phyloP scores from a whole-genome alignment of 1,140 invertebrate species.

The Copidosoma floridanum region DNA sequence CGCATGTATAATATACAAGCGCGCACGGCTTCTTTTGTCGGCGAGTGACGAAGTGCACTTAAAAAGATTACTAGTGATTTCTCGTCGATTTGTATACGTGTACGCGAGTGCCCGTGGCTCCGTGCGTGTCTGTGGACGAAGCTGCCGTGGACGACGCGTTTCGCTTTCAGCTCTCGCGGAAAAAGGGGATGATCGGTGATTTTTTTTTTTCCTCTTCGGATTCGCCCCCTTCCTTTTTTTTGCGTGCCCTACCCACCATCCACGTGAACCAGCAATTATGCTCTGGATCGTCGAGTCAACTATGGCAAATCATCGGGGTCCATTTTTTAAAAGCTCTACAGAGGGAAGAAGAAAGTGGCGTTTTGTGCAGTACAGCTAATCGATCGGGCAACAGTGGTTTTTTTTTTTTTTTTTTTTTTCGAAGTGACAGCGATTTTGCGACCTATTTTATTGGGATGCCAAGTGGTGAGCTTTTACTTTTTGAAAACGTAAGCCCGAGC shows the following conservation, averaged over 20 bases:
- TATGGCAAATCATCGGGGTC: not conserved
- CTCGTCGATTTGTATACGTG: constrained; percentile 22
- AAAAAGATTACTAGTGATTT: constrained; percentile 40
- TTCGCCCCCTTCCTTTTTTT: too few relatives aligned
- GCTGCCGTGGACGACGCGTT: too few relatives aligned
- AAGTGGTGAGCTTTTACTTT: too few relatives aligned
- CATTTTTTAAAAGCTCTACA: not conserved
- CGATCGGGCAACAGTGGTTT: not conserved
- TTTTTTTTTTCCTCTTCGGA: too few relatives aligned
- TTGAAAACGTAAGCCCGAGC: too few relatives aligned
- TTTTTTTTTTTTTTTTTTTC: too few relatives aligned
- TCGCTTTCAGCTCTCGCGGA: too few relatives aligned
- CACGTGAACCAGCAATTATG: too few relatives aligned
- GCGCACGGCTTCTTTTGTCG: constrained; percentile 29
- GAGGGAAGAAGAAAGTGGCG: not conserved
- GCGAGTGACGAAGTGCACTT: constrained; percentile 37
- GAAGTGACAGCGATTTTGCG: too few relatives aligned
- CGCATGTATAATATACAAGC: constrained; percentile 28
- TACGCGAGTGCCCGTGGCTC: constrained; percentile 17
- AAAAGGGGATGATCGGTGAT: too few relatives aligned
- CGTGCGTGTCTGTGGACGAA: not conserved
- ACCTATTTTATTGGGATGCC: too few relatives aligned
- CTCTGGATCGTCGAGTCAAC: not conserved
- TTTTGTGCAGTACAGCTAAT: not conserved
- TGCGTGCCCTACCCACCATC: too few relatives aligned